phyloP scores from a whole-genome alignment of 2,888 invertebrate genomes.

The Nysson spinosus region DNA sequence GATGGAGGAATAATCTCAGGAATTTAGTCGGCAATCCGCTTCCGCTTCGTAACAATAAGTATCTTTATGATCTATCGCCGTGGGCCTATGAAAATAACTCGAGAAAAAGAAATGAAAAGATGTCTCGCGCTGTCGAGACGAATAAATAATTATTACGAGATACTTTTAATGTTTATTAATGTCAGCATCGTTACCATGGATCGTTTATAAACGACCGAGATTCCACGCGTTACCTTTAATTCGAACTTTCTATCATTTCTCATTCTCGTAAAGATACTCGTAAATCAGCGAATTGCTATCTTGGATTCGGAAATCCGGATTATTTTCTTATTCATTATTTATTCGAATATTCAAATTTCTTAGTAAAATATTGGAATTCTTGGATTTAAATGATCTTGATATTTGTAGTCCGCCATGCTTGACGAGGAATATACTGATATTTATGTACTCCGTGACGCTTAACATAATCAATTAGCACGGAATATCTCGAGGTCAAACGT shows the following conservation, averaged over 20 bases:
- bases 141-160: conserved; percentile 26
- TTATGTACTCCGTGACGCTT: too few species aligned
- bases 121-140: conserved; percentile 1
- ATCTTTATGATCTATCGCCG: conserved; percentile 28
- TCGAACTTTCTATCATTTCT: conserved; percentile 15
- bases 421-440: too few species aligned
- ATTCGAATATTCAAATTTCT: too few species aligned
- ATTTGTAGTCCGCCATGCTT: too few species aligned
- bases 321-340: too few species aligned
- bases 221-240: conserved; percentile 1
- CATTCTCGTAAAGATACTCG: neutral
- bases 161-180: conserved; percentile 2
- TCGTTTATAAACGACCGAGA: conserved; percentile 10
- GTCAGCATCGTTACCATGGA: conserved; percentile 1
- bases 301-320: too few species aligned
- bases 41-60: neutral
- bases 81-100: neutral
- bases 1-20: neutral
- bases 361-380: too few species aligned
- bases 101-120: conserved; percentile 1
- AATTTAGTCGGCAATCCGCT: neutral
- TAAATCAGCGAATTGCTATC: conserved; percentile 6
- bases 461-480: too few species aligned
- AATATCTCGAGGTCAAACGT: too few species aligned
- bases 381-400: too few species aligned